Evolutionary conservation across 1,140 invertebrate species (phyloP).

Genomic region (Matsumurasca onukii): DNA sequence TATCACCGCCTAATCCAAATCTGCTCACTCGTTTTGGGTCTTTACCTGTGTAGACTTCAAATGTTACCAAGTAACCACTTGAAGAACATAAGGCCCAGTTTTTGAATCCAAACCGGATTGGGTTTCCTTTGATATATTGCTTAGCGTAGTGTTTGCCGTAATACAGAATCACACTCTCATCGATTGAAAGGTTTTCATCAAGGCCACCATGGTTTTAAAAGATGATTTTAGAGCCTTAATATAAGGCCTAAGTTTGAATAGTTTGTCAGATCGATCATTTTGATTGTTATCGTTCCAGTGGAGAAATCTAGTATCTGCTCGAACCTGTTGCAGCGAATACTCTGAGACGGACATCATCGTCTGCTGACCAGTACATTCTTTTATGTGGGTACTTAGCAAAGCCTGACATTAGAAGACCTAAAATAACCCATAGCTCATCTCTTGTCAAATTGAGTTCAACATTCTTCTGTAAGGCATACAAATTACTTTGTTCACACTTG

Average conservation of each 20-base stretch:
- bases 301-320: too few relatives aligned
- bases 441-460: constrained; percentile 26
- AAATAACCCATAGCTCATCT: constrained; percentile 37
- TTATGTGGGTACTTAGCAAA: too few relatives aligned
- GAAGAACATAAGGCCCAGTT: constrained; percentile 42
- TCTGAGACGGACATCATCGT: too few relatives aligned
- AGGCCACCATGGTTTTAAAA: constrained; percentile 39
- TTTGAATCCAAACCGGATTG: constrained; percentile 43
- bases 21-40: constrained; percentile 18
- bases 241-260: constrained; percentile 36
- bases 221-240: constrained; percentile 33
- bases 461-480: constrained; percentile 28
- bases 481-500: constrained; percentile 28
- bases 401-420: too few relatives aligned
- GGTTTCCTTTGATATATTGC: constrained; percentile 40
- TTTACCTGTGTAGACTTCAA: constrained; percentile 38
- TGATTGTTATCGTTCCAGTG: constrained; percentile 36
- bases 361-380: too few relatives aligned
- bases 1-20: constrained; percentile 39
- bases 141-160: constrained; percentile 39
- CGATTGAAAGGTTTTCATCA: constrained; percentile 37
- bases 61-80: constrained; percentile 40
- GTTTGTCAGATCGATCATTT: constrained; percentile 27
- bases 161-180: constrained; percentile 39
- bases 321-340: too few relatives aligned